Base-by-base conservation (phyloP, 2,797 vertebrate species). In the Melanotaenia boesemani region DNA sequence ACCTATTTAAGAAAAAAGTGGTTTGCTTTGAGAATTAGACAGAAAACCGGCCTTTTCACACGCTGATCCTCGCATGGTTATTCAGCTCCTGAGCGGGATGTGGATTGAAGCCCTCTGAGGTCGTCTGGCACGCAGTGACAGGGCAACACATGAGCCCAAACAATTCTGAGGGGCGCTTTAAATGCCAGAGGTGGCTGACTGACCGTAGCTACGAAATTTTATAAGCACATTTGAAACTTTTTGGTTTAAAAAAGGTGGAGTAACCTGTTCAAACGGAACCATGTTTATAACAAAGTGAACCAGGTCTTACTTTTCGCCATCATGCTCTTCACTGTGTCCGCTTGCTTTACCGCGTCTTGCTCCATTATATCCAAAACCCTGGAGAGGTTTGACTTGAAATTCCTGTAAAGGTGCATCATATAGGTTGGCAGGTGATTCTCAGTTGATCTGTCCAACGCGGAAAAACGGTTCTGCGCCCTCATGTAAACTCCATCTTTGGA, bases 371-470 rank as follows among this genome's bases (percentile, higher is more conserved):
- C 89, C 83, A 70, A 11, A 0, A 90, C 77, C 15, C 74, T 77
- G 57, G 92, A 90, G 5, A 92, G 86, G 72, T 93, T 94, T 0
- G 87, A 63, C 64, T 63, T 93, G 83, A 93, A 95, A 61, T 93
- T 94, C 82, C 92, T 86, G 83, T 95, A 96, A 24, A 96, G 94
- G 6, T 93, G 92, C 90, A 95, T 90, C 95, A 96, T 96, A 54
- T 95, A 95, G 2, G 90, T 89, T 0, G 95, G 95, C 64, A 94
- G 86, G 73, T 91, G 88, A 34, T 90, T 39, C 6, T 82, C 90
- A 9, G 77, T 58, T 0, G 84, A 32, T n/a, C 91, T 80, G 3
- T 92, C 83, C 80, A 54, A 3, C 2, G 36, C 6, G 15, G 82
- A 3, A 2, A 82, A 73, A 5, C 76, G 75, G 7, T 74, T 80